These are phyloP conservation scores for Vulpes vulpes DNA, from an alignment of 2,113 vertebrate species.

Conservation along the genomic window DNA sequence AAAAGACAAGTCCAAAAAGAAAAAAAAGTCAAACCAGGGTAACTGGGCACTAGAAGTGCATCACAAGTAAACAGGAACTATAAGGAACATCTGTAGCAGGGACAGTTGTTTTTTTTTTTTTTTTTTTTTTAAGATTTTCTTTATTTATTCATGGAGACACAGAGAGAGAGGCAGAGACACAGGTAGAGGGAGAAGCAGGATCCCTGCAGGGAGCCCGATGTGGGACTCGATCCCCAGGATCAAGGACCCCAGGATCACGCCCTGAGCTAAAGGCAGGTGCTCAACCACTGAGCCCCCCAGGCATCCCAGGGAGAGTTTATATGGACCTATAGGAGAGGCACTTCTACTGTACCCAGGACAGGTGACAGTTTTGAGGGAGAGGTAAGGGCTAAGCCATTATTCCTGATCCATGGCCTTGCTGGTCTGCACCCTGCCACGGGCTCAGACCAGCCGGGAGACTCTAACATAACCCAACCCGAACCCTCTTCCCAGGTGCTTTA, in stretches of 20 bases:
- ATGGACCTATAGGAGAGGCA: neutral
- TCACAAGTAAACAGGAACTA: neutral
- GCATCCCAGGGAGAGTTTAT: neutral
- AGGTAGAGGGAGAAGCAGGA: no score
- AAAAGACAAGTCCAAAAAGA: conserved; percentile 23
- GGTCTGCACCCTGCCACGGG: neutral
- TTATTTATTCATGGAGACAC: no score
- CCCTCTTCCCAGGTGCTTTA: neutral
- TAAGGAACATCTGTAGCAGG: neutral
- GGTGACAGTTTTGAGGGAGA: neutral
- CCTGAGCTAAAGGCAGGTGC: no score
- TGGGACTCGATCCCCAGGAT: no score
- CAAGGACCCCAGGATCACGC: no score
- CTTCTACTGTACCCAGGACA: neutral
- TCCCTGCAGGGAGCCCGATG: no score
- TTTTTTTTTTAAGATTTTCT: no score
- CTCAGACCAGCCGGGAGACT: neutral
- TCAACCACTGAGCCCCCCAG: no score
- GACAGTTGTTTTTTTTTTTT: neutral
- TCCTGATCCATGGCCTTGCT: neutral
- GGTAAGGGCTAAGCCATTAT: neutral
- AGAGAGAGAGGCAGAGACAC: no score
- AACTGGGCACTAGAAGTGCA: neutral
- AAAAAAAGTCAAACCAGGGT: conserved; percentile 48
- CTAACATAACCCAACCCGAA: neutral